Evolutionary conservation across 2,797 vertebrate species (phyloP), one percentile per base, ranked within the genome.

Genomic region (Rhinatrema bivittatum): DNA sequence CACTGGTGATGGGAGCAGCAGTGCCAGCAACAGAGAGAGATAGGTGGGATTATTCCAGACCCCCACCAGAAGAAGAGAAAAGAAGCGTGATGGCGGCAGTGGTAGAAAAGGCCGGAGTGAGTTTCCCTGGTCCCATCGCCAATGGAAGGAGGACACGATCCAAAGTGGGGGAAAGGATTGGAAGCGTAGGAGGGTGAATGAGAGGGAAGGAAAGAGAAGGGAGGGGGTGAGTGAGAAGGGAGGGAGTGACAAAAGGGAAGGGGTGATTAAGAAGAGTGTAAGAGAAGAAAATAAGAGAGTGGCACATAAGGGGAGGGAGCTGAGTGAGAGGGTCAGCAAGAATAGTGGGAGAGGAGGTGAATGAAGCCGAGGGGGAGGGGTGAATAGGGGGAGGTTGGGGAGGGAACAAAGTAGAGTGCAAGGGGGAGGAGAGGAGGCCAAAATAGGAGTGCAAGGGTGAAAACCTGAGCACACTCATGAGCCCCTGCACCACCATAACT

Each of bases 121-220:
- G n/a, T n/a, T n/a, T n/a, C n/a, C n/a, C n/a, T n/a, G n/a, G n/a
- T n/a, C n/a, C n/a, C n/a, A n/a, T n/a, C n/a, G n/a, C 60, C 42
- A 36, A 42, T 34, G 49, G 40, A 59, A 65, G 25, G 68, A 56
- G 54, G 50, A 51, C 10, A 4, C 47, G 55, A 70, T 73, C 60
- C 64, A 65, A 70, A 72, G 61, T 66, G 56, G 70, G 53, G 62
- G 60, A 66, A 56, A 63, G 34, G 41, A 39, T 64, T 58, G 53
- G 24, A 16, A 55, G 9, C 25, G 32, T 23, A 42, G 16, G 45
- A 20, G 48, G 29, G 2, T 4, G 25, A 16, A 20, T 32, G 9
- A 29, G 6, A 11, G 12, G 20, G 17, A 27, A 8, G 7, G 8
- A 35, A 49, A 27, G 9, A 7, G 10, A 35, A 49, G 34, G 28